A percentile compares a stretch with the other conserved stretches of the same genome.
These are phyloP conservation scores for Hirtodrosophila duncani DNA, from an alignment of 2,888 invertebrate species.

Conservation along the genomic window DNA sequence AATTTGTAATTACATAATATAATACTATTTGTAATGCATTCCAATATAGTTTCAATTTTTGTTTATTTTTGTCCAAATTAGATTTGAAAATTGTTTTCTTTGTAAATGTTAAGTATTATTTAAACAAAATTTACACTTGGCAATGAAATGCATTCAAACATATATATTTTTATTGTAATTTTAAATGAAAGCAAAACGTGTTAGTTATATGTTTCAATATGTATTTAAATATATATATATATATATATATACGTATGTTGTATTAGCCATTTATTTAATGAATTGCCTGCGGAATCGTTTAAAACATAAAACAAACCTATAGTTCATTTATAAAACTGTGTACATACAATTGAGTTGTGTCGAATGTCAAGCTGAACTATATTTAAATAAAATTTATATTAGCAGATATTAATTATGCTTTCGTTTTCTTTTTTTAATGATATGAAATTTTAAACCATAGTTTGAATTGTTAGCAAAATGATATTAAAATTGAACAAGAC, in stretches of 20 bases:
- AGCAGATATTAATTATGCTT: conserved; percentile 19
- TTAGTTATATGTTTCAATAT: conserved; percentile 32
- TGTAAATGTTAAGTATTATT: conserved; percentile 54
- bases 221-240: conserved; percentile 32
- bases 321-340: conserved; percentile 55
- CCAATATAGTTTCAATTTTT: conserved; percentile 48
- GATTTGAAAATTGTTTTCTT: conserved; percentile 43
- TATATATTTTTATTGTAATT: conserved; percentile 37
- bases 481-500: conserved; percentile 3
- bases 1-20: conserved; percentile 14
- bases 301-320: conserved; percentile 23
- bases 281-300: conserved; percentile 33
- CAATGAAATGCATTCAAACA: conserved; percentile 30
- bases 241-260: conserved; percentile 37
- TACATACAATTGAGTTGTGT: conserved; percentile 47
- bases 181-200: conserved; percentile 15
- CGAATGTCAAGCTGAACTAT: conserved; percentile 37
- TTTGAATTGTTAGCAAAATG: conserved; percentile 2
- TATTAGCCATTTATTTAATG: conserved; percentile 49
- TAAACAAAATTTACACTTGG: conserved; percentile 22
- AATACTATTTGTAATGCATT: conserved; percentile 58
- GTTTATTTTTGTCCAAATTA: conserved; percentile 50
- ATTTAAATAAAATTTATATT: conserved; percentile 56
- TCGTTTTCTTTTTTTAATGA: conserved; percentile 8
- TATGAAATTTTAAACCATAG: neutral